phyloP scores from a whole-genome alignment of 2,113 vertebrate species.

The Fulica atra region DNA sequence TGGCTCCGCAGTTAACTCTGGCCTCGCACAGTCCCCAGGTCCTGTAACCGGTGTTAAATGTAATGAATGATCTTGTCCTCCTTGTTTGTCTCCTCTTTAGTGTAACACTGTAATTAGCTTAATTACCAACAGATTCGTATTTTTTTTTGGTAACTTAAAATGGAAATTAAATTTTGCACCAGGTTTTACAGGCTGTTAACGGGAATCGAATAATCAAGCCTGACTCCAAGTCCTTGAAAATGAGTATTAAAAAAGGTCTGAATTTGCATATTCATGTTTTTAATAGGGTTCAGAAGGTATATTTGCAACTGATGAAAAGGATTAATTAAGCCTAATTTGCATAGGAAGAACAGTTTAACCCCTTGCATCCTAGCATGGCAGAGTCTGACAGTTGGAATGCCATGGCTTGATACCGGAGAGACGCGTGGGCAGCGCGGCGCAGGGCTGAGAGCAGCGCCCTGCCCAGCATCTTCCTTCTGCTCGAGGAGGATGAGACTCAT shows the following conservation, averaged over 20 bases:
- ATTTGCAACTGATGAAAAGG: constrained; percentile 81
- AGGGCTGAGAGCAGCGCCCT: not conserved
- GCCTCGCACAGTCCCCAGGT: not conserved
- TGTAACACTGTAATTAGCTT: constrained; percentile 72
- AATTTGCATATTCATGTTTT: constrained; percentile 85
- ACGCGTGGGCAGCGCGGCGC: fast-evolving
- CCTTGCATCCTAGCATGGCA: constrained; percentile 22
- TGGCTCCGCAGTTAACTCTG: not conserved
- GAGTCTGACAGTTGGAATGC: not conserved
- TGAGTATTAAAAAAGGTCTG: constrained; percentile 79
- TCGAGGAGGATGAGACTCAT: not conserved
- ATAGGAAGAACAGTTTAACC: constrained; percentile 76
- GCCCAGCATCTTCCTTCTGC: not conserved
- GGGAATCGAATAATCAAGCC: constrained; percentile 82
- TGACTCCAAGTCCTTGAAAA: constrained; percentile 80
- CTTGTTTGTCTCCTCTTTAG: constrained; percentile 65
- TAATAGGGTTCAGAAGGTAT: constrained; percentile 83
- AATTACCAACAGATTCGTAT: constrained; percentile 65
- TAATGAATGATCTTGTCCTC: constrained; percentile 63
- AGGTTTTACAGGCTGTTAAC: constrained; percentile 79
- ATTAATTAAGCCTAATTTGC: constrained; percentile 82
- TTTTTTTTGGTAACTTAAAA: constrained; percentile 74
- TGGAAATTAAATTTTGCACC: constrained; percentile 82
- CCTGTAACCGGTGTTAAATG: constrained; percentile 22
- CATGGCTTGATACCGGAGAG: not conserved